A percentile compares a stretch with the other conserved stretches of the same genome.
Conservation (phyloP, 2,113 vertebrate species). For the Accipiter virgatus region DNA sequence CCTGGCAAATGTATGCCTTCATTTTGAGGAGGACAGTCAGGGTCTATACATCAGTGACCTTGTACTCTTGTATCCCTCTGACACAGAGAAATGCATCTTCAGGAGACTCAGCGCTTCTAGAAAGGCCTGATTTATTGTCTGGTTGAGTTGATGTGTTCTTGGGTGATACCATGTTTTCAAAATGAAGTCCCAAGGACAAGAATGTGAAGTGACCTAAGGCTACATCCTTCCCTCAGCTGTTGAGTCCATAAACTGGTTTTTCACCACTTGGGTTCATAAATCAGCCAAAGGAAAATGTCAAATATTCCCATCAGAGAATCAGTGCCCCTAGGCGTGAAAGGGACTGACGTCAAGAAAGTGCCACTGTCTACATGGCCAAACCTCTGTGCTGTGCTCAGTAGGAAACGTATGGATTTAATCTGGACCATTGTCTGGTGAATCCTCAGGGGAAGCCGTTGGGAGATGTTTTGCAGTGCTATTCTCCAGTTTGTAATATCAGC, state of each 20-base stretch:
- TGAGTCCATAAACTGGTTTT: background rate
- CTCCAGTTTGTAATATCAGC: background rate
- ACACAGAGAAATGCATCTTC: background rate
- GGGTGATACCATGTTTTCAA: background rate
- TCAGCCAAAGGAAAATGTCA: background rate
- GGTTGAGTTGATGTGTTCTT: background rate
- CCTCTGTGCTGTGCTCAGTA: background rate
- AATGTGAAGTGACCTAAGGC: background rate
- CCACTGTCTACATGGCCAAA: background rate
- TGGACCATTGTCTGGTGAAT: background rate
- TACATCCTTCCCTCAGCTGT: background rate
- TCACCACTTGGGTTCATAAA: background rate
- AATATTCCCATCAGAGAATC: background rate
- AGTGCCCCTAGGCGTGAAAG: background rate
- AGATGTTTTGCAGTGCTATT: background rate
- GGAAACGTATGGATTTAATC: background rate
- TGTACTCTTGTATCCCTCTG: background rate
- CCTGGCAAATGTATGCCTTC: fast-evolving
- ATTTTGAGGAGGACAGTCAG: background rate
- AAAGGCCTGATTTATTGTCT: background rate
- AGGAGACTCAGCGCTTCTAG: background rate
- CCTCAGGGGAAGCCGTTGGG: background rate
- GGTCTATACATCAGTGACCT: background rate
- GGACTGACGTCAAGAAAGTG: background rate
- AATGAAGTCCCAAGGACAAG: background rate